These are phyloP conservation scores for Halocynthia aurantium DNA, from an alignment of 23 tunicate genomes.

Conservation along the genomic window DNA sequence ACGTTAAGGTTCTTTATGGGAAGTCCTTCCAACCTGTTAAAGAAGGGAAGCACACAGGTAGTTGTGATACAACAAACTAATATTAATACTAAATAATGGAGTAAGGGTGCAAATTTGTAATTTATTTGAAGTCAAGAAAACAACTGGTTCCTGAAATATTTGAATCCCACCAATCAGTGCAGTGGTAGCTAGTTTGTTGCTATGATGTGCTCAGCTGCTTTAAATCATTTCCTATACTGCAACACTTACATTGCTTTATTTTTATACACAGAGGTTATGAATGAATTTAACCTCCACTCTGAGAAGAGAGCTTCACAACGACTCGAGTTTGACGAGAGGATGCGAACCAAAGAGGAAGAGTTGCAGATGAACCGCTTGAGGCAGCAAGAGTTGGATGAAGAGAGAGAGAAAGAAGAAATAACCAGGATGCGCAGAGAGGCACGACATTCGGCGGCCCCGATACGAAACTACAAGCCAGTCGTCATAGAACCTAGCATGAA, in stretches of 20 bases:
- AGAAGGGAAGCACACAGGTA: too few relatives aligned
- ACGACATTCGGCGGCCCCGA: slow-evolving; percentile 29
- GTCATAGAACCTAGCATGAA: slow-evolving; percentile 23
- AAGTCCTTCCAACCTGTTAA: slow-evolving; percentile 2
- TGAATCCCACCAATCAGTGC: too few relatives aligned
- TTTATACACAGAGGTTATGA: background rate
- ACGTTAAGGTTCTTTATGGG: slow-evolving; percentile 25
- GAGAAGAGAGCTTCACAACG: slow-evolving; percentile 36
- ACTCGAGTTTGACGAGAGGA: slow-evolving; percentile 13
- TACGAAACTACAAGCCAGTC: slow-evolving; percentile 32
- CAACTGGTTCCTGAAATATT: background rate
- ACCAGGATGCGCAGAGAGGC: slow-evolving; percentile 19
- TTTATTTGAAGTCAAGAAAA: background rate
- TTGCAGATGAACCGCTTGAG: slow-evolving; percentile 2
- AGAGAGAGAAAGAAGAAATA: slow-evolving; percentile 7
- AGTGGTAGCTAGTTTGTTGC: too few relatives aligned
- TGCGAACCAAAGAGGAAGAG: slow-evolving; percentile 4
- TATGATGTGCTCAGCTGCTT: background rate
- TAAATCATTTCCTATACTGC: background rate
- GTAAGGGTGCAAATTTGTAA: too few relatives aligned
- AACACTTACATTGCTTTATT: background rate
- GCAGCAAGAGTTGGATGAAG: slow-evolving; percentile 1
- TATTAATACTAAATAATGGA: too few relatives aligned
- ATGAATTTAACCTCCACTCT: slow-evolving; percentile 28
- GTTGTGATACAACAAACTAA: too few relatives aligned